Percentiles rank a stretch among this genome's conserved stretches.
Evolutionary conservation across 1,140 invertebrate genomes (phyloP).

Genomic region (Mylabris phalerata): DNA sequence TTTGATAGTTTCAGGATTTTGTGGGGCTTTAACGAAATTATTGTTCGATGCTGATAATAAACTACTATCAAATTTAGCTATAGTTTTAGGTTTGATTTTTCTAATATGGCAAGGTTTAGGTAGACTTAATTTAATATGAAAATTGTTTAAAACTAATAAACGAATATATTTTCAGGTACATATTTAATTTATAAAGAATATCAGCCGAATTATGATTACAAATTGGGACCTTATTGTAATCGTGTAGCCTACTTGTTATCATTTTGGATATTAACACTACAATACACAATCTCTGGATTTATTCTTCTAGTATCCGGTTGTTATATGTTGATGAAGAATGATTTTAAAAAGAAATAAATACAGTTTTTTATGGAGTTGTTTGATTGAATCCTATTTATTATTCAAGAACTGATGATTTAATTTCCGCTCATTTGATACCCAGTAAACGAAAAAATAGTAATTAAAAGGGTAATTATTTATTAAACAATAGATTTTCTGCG

Average conservation of each 20-base stretch:
- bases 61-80: conserved; percentile 27
- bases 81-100: conserved; percentile 23
- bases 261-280: conserved; percentile 37
- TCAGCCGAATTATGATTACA: conserved; percentile 35
- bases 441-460: too few relatives aligned
- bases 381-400: too few relatives aligned
- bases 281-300: conserved; percentile 32
- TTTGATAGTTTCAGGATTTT: conserved; percentile 32
- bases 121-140: conserved; percentile 10
- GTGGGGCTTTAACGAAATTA: conserved; percentile 25
- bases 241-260: conserved; percentile 34
- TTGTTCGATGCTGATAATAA: conserved; percentile 26
- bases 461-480: too few relatives aligned
- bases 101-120: conserved; percentile 31
- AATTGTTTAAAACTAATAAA: background rate
- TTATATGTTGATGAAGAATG: conserved; percentile 28
- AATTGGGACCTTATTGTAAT: conserved; percentile 29
- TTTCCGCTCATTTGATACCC: too few relatives aligned
- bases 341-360: conserved; percentile 19
- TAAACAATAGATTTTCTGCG: too few relatives aligned
- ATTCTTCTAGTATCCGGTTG: conserved; percentile 31
- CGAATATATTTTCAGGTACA: conserved; percentile 21
- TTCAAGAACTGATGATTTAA: too few relatives aligned
- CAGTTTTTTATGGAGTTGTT: background rate
- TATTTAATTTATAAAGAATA: conserved; percentile 35